Evolutionary conservation across 2,113 vertebrate species (phyloP), one percentile per base, ranked within the genome.

Genomic region (Ameiurus melas): DNA sequence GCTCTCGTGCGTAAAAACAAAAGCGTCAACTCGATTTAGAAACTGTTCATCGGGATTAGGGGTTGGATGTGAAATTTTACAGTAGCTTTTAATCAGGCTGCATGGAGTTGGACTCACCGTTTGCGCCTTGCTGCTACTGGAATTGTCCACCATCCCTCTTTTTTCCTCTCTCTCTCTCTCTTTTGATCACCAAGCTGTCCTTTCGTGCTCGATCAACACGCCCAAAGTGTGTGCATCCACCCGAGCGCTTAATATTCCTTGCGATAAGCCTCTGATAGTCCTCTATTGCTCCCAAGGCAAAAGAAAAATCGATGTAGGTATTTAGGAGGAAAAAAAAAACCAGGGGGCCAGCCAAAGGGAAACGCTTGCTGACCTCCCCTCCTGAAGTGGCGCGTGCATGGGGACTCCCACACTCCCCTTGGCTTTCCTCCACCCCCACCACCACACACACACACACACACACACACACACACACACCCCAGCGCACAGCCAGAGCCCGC

Each of bases 61-160:
- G 20, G 73, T 51, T 36, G 85, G 88, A 47, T 83, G 92, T 93
- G 13, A 64, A 51, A 93, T 94, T 91, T 94, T 93, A 94, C 92
- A 90, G 93, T 94, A 93, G 92, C 90, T 89, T 86, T 86, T 77
- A 43, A 85, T 88, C 39, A 79, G 66, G 62, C 86, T 81, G 86
- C 13, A 8, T 14, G 22, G 33, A 83, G 83, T 77, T 14, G 93
- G 90, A 95, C 95, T 96, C 94, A 96, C 95, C 95, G 93, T 95
- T 93, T 96, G 95, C 88, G 93, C 92, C 93, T 94, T 96, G 89
- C 91, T 92, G 91, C 90, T 93, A 83, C 90, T 92, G 51, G 94
- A 94, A 91, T 93, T 95, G 94, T 96, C 94, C 95, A 96, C 95
- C 94, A 93, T 93, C 91, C 93, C 93, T 92, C 73, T 79, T 84